A percentile compares a stretch with the other conserved stretches of the same genome.
phyloP scores from a whole-genome alignment of 2,888 invertebrate genomes.

The Acheta domesticus region DNA sequence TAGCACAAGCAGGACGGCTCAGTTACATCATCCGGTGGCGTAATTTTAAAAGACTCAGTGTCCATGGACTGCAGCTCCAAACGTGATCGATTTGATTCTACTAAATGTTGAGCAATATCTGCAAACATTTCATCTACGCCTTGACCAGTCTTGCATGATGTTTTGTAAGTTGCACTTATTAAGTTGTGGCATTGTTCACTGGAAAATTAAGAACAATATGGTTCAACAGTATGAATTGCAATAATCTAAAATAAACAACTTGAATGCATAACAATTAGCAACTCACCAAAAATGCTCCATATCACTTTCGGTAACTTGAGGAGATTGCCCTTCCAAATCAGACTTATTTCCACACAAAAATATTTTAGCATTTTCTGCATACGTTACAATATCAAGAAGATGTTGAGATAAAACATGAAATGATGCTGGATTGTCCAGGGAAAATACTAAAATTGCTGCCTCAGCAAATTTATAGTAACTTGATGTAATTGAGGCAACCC shows the following conservation, averaged over 20 bases:
- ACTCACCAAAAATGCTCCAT: conserved; percentile 81
- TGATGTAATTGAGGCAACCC: conserved; percentile 90
- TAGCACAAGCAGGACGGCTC: conserved; percentile 44
- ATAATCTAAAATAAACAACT: not conserved
- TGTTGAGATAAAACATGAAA: conserved; percentile 91
- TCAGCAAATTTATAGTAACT: conserved; percentile 95
- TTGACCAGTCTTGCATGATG: conserved; percentile 82
- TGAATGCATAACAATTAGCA: conserved; percentile 11
- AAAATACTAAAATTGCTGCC: conserved; percentile 88
- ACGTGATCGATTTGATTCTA: conserved; percentile 75
- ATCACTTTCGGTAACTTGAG: conserved; percentile 80
- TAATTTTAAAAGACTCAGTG: conserved; percentile 43
- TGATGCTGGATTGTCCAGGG: conserved; percentile 84
- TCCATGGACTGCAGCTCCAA: conserved; percentile 77
- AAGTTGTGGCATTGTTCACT: conserved; percentile 90
- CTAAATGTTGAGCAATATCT: conserved; percentile 78
- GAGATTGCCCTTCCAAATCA: conserved; percentile 68
- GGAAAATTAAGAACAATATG: conserved; percentile 43
- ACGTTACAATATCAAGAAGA: conserved; percentile 86
- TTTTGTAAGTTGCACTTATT: conserved; percentile 82
- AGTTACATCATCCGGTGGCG: conserved; percentile 40
- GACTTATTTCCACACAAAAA: conserved; percentile 91
- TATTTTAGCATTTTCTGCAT: conserved; percentile 92
- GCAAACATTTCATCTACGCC: conserved; percentile 88
- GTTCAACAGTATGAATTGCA: not conserved